Evolutionary conservation across 2,888 invertebrate species (phyloP).

Genomic region (Hylaea fasciaria): DNA sequence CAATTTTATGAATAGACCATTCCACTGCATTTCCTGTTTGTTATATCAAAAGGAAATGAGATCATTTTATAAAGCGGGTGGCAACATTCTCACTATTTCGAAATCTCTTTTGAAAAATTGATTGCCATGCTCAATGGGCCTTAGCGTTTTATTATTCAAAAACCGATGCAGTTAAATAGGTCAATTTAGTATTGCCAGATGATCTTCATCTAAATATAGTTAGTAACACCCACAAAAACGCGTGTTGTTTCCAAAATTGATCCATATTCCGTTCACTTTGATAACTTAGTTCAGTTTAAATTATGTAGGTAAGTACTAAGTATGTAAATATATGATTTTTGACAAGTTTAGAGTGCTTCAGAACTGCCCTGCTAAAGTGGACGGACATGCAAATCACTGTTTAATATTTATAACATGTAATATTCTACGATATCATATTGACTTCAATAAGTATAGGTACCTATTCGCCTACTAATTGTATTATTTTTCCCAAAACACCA

Average conservation of each 20-base stretch:
- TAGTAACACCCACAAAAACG: conserved; percentile 3
- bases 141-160: conserved; percentile 35
- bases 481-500: background rate
- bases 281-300: conserved; percentile 15
- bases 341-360: background rate
- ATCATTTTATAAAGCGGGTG: conserved; percentile 41
- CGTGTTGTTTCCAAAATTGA: conserved; percentile 3
- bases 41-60: conserved; percentile 38
- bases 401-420: background rate
- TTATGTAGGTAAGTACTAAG: conserved; percentile 12
- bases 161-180: conserved; percentile 26
- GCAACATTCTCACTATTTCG: conserved; percentile 29
- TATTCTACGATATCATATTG: background rate
- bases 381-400: background rate
- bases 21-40: conserved; percentile 18
- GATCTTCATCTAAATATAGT: conserved; percentile 5
- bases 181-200: conserved; percentile 14
- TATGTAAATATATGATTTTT: conserved; percentile 16
- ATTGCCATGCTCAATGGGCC: conserved; percentile 62
- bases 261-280: conserved; percentile 10
- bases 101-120: conserved; percentile 41
- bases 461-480: background rate
- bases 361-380: background rate
- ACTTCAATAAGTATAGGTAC: background rate
- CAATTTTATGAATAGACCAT: conserved; percentile 11